Evolutionary conservation across 2,888 invertebrate species (phyloP), one percentile per base, ranked within the genome.

Genomic region (Pyrrhia umbra): DNA sequence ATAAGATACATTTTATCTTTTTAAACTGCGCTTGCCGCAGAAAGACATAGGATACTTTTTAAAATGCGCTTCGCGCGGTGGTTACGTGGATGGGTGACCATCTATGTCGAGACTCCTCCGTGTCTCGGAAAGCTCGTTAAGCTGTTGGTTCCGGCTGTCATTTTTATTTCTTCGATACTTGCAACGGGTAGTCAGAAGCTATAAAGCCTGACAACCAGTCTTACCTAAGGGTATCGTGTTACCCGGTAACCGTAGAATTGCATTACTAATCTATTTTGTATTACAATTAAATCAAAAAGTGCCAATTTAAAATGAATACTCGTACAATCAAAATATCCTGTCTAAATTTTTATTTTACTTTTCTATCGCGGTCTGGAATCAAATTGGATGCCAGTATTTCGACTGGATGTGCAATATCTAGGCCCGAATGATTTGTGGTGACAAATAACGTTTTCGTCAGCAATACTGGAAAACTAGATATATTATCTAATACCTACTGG

Each of bases 391-490:
- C 51, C 64, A 60, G 23, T 9, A 47, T 76, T 58, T 23, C 20
- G 21, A 13, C 6, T 56, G 50, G 54, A 62, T 40, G 27, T 42
- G 57, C 62, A 63, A 57, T 68, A 63, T 57, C 46, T 20, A 52
- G 8, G 23, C 25, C n/a, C 2, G 21, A 57, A 51, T 68, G 62
- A 64, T 68, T 68, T 73, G 50, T 61, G 49, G 27, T 64, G 73
- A 60, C 62, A 55, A 68, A 65, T 68, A 37, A 13, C 23, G 39
- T 58, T 56, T 55, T 51, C n/a, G 52, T 50, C 46, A 57, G 52
- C 47, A 21, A 25, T 30, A 27, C 6, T 15, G 21, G 30, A 6
- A 20, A 51, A 39, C 16, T 21, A 16, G 8, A 43, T 43, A 37
- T 37, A 42, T 73, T 43, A 45, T 15, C 20, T 30, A 42, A 61